Conservation (phyloP, 2,113 vertebrate genomes). For the Eurystomus gularis region DNA sequence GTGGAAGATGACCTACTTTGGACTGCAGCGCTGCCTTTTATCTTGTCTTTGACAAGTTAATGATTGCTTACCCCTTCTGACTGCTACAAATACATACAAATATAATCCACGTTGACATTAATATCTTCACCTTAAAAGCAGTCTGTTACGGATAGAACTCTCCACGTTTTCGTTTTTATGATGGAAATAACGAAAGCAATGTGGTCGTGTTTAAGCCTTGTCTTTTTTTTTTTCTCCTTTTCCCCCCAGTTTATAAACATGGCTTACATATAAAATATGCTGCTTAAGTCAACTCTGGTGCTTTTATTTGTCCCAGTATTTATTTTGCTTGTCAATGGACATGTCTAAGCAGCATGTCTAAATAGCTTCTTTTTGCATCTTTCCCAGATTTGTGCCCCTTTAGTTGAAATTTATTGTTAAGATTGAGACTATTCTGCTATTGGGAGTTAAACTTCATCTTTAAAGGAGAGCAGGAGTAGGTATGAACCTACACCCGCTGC, state of each 20-base stretch:
- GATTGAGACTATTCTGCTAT: not conserved
- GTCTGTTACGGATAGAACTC: not conserved
- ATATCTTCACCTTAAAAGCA: not conserved
- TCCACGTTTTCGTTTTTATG: not conserved
- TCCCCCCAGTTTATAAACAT: not conserved
- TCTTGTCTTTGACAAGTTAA: slow-evolving; percentile 19
- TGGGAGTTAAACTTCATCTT: not conserved
- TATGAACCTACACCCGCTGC: not conserved
- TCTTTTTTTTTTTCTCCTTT: not conserved
- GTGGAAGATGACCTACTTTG: slow-evolving; percentile 7
- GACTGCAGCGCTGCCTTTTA: slow-evolving; percentile 1
- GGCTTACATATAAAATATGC: not conserved
- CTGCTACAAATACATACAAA: slow-evolving; percentile 1
- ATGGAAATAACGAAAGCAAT: slow-evolving; percentile 22
- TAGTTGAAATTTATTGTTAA: not conserved
- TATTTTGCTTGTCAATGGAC: not conserved
- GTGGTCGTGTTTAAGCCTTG: not conserved
- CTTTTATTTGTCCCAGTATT: not conserved
- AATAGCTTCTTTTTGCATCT: not conserved
- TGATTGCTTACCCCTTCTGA: not conserved
- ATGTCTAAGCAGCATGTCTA: not conserved
- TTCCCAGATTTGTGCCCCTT: not conserved
- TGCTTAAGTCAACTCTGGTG: not conserved
- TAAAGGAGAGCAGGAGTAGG: not conserved
- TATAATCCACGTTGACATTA: not conserved